These are phyloP conservation scores for Ferdinandea cuprea DNA, from an alignment of 2,888 invertebrate genomes.

Conservation along the genomic window DNA sequence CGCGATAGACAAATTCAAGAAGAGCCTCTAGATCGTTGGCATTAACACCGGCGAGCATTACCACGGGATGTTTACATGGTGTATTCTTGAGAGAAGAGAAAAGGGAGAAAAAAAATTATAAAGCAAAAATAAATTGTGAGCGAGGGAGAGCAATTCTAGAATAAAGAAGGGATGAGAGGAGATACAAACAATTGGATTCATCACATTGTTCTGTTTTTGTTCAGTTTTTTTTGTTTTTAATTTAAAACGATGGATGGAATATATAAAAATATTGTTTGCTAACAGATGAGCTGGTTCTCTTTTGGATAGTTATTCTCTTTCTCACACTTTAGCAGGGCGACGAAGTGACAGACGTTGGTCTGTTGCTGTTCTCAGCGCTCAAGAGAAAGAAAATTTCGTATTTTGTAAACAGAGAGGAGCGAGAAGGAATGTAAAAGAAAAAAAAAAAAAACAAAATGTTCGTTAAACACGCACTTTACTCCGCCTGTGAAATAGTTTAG, in stretches of 20 bases:
- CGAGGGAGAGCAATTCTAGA: constrained; percentile 1
- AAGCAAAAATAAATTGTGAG: constrained; percentile 33
- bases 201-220: constrained; percentile 31
- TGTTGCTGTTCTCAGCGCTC: too few species aligned
- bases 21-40: constrained; percentile 86
- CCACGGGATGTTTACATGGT: constrained; percentile 86
- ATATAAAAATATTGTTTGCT: constrained; percentile 48
- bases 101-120: constrained; percentile 61
- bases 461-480: constrained; percentile 24
- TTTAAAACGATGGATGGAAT: constrained; percentile 29
- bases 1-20: constrained; percentile 86
- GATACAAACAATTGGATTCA: constrained; percentile 22
- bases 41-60: constrained; percentile 86
- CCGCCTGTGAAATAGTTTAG: neutral
- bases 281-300: constrained; percentile 62
- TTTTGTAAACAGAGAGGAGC: constrained; percentile 65
- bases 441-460: too few species aligned
- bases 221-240: constrained; percentile 32
- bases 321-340: neutral
- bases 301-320: constrained; percentile 23
- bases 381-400: constrained; percentile 33
- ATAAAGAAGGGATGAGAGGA: constrained; percentile 34
- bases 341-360: neutral
- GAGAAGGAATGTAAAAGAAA: constrained; percentile 9
- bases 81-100: constrained; percentile 83